Evolutionary conservation across 2,888 invertebrate genomes (phyloP), one percentile per base, ranked within the genome.

Genomic region (Drosophila tripunctata): DNA sequence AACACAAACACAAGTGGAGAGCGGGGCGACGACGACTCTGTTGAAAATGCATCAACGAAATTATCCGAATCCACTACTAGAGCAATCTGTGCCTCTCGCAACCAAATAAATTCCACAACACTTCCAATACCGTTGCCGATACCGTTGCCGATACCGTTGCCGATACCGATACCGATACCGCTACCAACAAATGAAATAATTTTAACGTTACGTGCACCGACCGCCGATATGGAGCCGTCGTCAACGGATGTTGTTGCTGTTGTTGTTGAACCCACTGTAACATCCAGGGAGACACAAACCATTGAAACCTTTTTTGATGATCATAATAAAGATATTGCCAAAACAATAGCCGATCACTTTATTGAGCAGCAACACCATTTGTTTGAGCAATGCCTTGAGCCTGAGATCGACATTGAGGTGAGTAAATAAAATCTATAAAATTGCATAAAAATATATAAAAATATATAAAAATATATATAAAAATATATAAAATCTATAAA

Each of bases 391-490:
- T 93, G 92, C 74, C 90, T 93, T 56, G 90, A 92, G 14, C 90
- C 91, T 15, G 93, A 93, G 81, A 93, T 93, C 65, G 93, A 93
- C 84, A 92, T 93, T 75, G 93, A 93, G 92, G 93, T 93, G 89
- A 75, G 79, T 40, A 10, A 4, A 12, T 54, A 24, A 33, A 0
- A 31, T 27, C n/a, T n/a, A n/a, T n/a, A 8, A 8, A 24, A 6
- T 22, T 24, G 8, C 33, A 22, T n/a, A 7, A 4, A 24, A 8
- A 17, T 48, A n/a, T n/a, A n/a, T n/a, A 8, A 8, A 24, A 6
- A 35, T 24, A 14, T 45, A 22, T n/a, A 7, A 4, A 24, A 8
- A 17, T 48, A n/a, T n/a, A n/a, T n/a, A n/a, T n/a, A n/a, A n/a
- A n/a, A n/a, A n/a, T n/a, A n/a, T n/a, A n/a, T n/a, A n/a, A n/a